Base-by-base conservation (phyloP, 2,113 vertebrate genomes). In the Antigone vipio region DNA sequence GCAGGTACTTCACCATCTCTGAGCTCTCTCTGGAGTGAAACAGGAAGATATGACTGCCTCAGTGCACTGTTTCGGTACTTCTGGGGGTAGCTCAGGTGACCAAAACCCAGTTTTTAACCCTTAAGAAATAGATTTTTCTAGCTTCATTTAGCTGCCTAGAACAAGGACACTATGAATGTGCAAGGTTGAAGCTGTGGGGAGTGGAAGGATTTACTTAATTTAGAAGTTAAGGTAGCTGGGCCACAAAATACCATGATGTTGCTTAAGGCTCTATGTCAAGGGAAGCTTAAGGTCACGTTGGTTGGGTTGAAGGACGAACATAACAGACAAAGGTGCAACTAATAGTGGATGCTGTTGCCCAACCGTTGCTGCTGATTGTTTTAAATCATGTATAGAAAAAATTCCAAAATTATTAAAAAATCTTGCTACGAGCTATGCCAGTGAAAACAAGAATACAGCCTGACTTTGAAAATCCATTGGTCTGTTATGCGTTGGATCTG, bases 201-300 rank as follows among this genome's bases (percentile, higher is more conserved):
- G 12, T 3, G 1, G 21, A 72, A 88, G 19, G 12, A 35, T 78
- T 89, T 0, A 2, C 34, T 74, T 58, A 24, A 11, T 69, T 59
- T 53, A 53, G 55, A 53, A 87, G 9, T 78, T 58, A 55, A 53
- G 19, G 30, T 42, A 35, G n/a, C 27, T 67, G 42, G 13, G 22
- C 63, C 77, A 38, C n/a, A 16, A 71, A 64, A 34, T 38, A 11
- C 27, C 7, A 1, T 0, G 0, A 9, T 72, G 9, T 64, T 72
- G 38, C 27, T 71, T 85, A 56, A 58, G 56, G 1, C 8, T 71
- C 3, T 35, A 4, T 29, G 82, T 19, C 16, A n/a, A 82, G 27
- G 38, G 38, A 74, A 44, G 26, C 23, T 56, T 55, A 40, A 56
- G 13, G 34, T 88, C 38, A 9, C 15, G 1, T 72, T 50, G 35